Conservation (phyloP, 2,888 invertebrate genomes). For the Neuroscelio doddi region DNA sequence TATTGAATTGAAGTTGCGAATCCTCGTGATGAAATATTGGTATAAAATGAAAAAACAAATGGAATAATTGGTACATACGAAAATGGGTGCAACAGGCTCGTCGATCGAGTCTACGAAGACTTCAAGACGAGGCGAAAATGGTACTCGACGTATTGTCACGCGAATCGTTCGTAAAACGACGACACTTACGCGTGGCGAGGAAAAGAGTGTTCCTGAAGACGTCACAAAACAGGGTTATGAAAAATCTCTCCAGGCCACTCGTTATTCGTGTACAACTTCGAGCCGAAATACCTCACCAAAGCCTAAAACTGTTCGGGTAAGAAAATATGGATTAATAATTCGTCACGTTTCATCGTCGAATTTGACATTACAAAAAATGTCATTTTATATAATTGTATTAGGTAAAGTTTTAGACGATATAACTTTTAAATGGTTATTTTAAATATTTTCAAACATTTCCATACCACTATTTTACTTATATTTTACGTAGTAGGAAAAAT, state of each 20-base stretch:
- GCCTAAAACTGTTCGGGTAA: conserved; percentile 86
- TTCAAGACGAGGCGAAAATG: conserved; percentile 84
- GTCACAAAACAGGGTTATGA: conserved; percentile 76
- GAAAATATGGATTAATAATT: conserved; percentile 37
- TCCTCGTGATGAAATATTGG: conserved; percentile 13
- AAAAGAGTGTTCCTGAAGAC: conserved; percentile 84
- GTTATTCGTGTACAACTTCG: conserved; percentile 50
- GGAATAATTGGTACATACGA: conserved; percentile 14
- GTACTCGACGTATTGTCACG: conserved; percentile 87
- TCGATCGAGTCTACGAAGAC: conserved; percentile 89
- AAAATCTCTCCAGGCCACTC: conserved; percentile 74
- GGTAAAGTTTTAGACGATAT: too few relatives aligned
- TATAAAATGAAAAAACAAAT: conserved; percentile 18
- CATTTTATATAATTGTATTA: too few relatives aligned
- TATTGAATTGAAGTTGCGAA: conserved; percentile 5
- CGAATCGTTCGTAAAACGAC: conserved; percentile 91
- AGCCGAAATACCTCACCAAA: conserved; percentile 71
- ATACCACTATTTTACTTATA: too few relatives aligned
- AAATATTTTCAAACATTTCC: too few relatives aligned
- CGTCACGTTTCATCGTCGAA: too few relatives aligned
- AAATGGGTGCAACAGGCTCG: conserved; percentile 71
- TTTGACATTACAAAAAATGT: too few relatives aligned
- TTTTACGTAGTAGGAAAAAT: too few relatives aligned
- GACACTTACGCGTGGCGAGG: conserved; percentile 89
- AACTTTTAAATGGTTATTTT: too few relatives aligned